Evolutionary conservation across 2,888 invertebrate species (phyloP).

Genomic region (Amitus sp.): DNA sequence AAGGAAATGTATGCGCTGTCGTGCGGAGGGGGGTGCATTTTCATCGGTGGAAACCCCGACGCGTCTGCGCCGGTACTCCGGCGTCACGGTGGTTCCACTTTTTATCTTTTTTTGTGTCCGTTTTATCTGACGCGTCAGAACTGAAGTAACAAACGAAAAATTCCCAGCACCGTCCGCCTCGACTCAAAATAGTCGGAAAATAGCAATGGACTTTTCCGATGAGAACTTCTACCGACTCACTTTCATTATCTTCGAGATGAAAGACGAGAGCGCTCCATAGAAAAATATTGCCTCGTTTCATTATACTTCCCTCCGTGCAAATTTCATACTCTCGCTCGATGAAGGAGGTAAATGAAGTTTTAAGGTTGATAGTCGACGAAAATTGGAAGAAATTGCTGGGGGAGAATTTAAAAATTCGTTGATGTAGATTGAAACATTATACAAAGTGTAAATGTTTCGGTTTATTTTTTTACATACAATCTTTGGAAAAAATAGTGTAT

Average conservation of each 20-base stretch:
- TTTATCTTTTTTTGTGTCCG: slow-evolving; percentile 8
- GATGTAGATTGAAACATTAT: no score
- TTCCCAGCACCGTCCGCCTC: slow-evolving; percentile 16
- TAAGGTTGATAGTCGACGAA: no score
- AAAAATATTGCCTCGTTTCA: no score
- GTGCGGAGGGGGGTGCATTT: slow-evolving; percentile 8
- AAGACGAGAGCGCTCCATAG: neutral
- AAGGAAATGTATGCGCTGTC: slow-evolving; percentile 10
- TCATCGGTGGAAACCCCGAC: slow-evolving; percentile 26
- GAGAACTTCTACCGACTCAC: slow-evolving; percentile 5
- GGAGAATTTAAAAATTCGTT: no score
- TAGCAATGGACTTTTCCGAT: slow-evolving; percentile 18
- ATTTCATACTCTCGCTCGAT: no score
- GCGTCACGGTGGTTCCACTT: slow-evolving; percentile 10
- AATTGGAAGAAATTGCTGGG: no score
- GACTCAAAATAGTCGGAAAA: slow-evolving; percentile 33
- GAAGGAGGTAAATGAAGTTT: no score
- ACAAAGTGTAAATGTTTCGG: no score
- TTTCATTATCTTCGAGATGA: neutral
- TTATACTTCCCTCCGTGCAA: no score
- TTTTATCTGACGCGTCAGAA: slow-evolving; percentile 7
- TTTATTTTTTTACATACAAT: no score
- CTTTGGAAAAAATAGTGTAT: no score
- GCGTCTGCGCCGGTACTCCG: slow-evolving; percentile 32
- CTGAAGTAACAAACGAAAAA: slow-evolving; percentile 8